Conservation (phyloP, 1,140 invertebrate species). For the Nomia melanderi region DNA sequence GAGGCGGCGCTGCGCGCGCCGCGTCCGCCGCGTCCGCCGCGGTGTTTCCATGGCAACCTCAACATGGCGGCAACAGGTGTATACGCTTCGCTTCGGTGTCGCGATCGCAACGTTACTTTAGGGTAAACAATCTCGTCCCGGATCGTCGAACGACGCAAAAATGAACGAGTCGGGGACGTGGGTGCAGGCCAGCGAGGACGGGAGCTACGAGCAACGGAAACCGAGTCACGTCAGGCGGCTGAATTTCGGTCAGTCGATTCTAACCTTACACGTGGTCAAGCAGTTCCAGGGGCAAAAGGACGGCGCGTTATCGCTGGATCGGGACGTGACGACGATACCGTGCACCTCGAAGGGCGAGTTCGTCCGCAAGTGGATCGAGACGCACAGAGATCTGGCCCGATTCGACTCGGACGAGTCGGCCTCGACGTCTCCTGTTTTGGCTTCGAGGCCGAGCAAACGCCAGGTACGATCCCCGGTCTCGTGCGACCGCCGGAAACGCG, state of each 20-base stretch:
- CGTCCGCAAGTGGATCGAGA: constrained; percentile 55
- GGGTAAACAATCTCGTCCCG: too few species aligned
- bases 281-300: neutral
- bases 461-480: constrained; percentile 35
- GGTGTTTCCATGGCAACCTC: neutral
- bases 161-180: neutral
- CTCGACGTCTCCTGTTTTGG: neutral
- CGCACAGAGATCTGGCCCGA: neutral
- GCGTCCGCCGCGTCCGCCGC: too few species aligned
- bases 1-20: too few species aligned
- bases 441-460: neutral
- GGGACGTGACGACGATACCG: constrained; percentile 32
- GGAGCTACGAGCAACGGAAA: neutral
- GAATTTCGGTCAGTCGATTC: constrained; percentile 47
- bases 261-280: constrained; percentile 15
- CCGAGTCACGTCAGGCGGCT: constrained; percentile 42
- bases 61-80: neutral
- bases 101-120: too few species aligned
- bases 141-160: neutral
- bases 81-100: neutral
- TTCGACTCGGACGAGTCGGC: neutral
- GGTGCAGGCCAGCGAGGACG: rapidly evolving
- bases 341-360: constrained; percentile 37
- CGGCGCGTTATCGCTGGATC: neutral
- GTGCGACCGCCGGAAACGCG: constrained; percentile 18